Conservation (phyloP, 2,888 invertebrate species). For the Leptinotarsa rubiginosa region DNA sequence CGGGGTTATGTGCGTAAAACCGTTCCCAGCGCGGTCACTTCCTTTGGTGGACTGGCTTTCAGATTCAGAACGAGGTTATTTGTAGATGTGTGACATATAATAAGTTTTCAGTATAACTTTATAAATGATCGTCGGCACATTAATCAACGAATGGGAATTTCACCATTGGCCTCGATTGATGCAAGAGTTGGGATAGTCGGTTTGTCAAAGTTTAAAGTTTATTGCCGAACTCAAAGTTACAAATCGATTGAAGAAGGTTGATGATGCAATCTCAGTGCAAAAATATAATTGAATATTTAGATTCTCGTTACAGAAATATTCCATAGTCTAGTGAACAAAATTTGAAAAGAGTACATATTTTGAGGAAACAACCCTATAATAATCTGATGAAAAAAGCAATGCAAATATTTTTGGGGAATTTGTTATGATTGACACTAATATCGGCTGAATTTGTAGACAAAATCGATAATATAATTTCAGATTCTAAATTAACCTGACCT, state of each 20-base stretch:
- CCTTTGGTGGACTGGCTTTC: neutral
- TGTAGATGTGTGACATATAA: neutral
- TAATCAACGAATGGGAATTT: conserved; percentile 2
- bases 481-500: too few species aligned
- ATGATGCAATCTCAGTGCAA: neutral
- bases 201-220: neutral
- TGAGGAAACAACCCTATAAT: too few species aligned
- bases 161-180: neutral
- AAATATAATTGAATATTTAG: too few species aligned
- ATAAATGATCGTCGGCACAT: neutral
- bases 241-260: neutral
- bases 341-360: too few species aligned
- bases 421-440: too few species aligned
- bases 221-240: neutral
- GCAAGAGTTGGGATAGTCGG: neutral
- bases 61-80: conserved; percentile 14
- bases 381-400: too few species aligned
- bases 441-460: too few species aligned
- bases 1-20: neutral
- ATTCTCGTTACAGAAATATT: too few species aligned
- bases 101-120: conserved; percentile 1
- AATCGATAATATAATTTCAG: too few species aligned
- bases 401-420: too few species aligned
- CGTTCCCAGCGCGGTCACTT: neutral
- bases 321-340: too few species aligned